Conservation (phyloP, 1,140 invertebrate species). For the Ips typographus region DNA sequence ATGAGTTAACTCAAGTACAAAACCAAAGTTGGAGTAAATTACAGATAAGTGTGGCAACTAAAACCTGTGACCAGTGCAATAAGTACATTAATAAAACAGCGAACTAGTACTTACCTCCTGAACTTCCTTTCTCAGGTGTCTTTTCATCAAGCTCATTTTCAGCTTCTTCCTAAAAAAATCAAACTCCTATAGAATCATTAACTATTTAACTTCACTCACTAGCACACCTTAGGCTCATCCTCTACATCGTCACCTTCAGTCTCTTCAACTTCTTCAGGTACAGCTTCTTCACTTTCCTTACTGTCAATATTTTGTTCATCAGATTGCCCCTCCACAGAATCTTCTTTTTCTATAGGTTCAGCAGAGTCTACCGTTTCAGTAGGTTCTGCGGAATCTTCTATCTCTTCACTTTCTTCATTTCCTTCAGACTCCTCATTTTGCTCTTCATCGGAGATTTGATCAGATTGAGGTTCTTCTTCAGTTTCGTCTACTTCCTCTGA, state of each 20-base stretch:
- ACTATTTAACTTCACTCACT: not conserved
- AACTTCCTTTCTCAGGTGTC: no score
- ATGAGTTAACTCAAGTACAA: no score
- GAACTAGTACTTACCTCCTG: no score
- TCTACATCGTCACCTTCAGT: not conserved
- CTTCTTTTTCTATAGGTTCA: not conserved
- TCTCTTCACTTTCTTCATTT: slow-evolving; percentile 47
- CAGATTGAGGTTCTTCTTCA: slow-evolving; percentile 7
- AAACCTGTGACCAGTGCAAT: no score
- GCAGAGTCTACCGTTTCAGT: no score
- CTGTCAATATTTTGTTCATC: not conserved
- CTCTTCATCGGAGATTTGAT: not conserved
- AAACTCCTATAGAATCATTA: not conserved
- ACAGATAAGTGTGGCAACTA: no score
- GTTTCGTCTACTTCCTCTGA: slow-evolving; percentile 40
- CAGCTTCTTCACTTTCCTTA: not conserved
- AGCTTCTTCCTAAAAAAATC: no score
- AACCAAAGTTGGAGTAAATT: no score
- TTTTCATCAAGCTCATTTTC: no score
- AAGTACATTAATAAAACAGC: no score
- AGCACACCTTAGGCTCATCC: not conserved
- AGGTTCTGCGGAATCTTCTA: slow-evolving; percentile 26
- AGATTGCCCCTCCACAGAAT: not conserved
- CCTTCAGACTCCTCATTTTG: slow-evolving; percentile 36
- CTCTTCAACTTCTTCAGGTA: not conserved